Base-by-base conservation (phyloP, 1,140 invertebrate genomes). In the Glossosoma conforme region DNA sequence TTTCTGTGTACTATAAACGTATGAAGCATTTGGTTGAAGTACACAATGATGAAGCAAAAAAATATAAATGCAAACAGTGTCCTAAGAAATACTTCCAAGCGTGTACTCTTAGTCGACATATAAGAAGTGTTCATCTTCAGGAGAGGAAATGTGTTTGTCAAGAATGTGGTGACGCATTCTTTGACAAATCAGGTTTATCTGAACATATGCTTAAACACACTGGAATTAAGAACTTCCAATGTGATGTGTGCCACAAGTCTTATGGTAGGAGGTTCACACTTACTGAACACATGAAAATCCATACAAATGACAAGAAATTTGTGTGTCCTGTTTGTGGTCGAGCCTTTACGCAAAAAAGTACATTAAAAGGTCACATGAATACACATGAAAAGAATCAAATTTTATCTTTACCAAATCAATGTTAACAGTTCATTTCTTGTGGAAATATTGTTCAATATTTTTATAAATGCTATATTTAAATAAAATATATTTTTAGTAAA, bases 261-360 rank as follows among this genome's bases (percentile, higher is more conserved):
- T 77, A 63, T 20, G 64, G 60, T 8, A 56, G 62, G 11, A 62
- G 64, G 25, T 64, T 59, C 20, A 72, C 72, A 6, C 55, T 78
- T 68, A 90, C 84, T 30, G 79, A 91, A 22, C 93, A 95, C 61
- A 81, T 91, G 74, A 81, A 82, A 25, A 84, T 85, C 18, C 87
- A 91, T 59, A 68, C 72, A 1, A 76, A 81, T 4, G 69, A 71
- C 22, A 64, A 66, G 30, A 70, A 69, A 0, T 72, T 65, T 41
- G 63, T 63, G 20, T 77, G 74, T 49, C 30, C 52, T 11, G 42
- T 64, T 24, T 77, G 75, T 50, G 63, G 62, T 35, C 60, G 61
- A 44, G 60, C 64, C 3, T 71, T 71, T 32, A 66, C 68, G 2
- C 67, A 71, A 48, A 71, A 70, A 24, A 68, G 68, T 36, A 66